Evolutionary conservation across 1,140 invertebrate genomes (phyloP), one percentile per base, ranked within the genome.

Genomic region (Halictus rubicundus): DNA sequence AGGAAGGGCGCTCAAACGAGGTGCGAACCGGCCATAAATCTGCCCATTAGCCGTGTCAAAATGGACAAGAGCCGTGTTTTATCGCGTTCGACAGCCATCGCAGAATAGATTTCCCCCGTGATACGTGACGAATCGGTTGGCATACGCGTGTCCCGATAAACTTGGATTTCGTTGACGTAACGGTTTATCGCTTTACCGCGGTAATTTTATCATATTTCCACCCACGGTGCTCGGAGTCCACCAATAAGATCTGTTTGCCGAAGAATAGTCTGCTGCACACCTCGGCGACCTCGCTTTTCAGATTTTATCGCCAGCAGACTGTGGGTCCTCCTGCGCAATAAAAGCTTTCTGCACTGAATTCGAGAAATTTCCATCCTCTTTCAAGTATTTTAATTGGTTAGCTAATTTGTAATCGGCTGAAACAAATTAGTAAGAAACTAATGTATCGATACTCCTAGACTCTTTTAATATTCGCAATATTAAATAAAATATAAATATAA

Each of bases 91-190:
- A 85, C 78, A 59, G 68, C 59, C 70, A 57, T 80, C 42, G 68
- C 57, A 46, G 69, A 57, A 77, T 72, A 84, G 83, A 74, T 85
- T 82, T 84, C 81, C 66, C 82, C 37, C 37, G 65, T 64, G 83
- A 85, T 85, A 84, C 83, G 82, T 81, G 83, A 85, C 78, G 76
- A 84, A 85, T 84, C 78, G 72, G 21, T 57, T 27, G 82, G 52
- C 27, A 23, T 60, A 52, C 61, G 66, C 71, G 66, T 77, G 68
- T 80, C 82, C 68, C 78, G 78, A 81, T 77, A 72, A 84, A 73
- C 78, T 54, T 72, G 59, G 59, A 81, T 84, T 77, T 63, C 68
- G 39, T 49, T 59, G 75, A 68, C 74, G 61, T 42, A 37, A 21
- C 59, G 49, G n/a, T 64, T 46, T 46, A 65, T 79, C 70, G 70